phyloP scores from a whole-genome alignment of 2,113 vertebrate genomes.

The Pseudonaja textilis region DNA sequence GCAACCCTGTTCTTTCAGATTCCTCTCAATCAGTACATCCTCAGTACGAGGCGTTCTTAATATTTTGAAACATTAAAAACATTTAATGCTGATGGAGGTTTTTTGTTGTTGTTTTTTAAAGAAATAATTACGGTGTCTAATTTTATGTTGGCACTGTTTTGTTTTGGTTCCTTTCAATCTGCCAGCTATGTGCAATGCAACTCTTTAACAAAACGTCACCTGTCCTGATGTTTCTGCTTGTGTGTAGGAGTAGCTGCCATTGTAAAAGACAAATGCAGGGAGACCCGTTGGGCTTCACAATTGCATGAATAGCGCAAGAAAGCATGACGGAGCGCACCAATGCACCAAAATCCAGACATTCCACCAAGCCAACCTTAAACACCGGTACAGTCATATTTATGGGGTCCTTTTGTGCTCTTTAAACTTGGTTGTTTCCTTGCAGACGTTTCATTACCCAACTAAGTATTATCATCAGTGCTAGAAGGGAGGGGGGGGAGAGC shows the following conservation, averaged over 20 bases:
- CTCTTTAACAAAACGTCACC: neutral
- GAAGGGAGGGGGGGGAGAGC: neutral
- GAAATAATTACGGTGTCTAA: neutral
- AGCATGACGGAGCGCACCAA: neutral
- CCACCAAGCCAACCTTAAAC: neutral
- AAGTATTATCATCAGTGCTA: neutral
- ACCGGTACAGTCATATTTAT: neutral
- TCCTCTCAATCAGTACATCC: neutral
- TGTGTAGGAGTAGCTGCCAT: neutral
- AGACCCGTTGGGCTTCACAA: neutral
- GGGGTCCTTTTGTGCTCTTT: neutral
- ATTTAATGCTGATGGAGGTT: neutral
- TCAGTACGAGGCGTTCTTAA: neutral
- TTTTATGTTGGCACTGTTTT: neutral
- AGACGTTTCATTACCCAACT: neutral
- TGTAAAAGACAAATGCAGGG: neutral
- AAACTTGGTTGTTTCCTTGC: neutral
- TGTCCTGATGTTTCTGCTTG: neutral
- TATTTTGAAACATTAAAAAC: neutral
- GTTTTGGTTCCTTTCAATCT: neutral
- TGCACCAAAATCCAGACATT: neutral
- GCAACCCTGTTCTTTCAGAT: neutral
- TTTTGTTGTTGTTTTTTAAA: neutral
- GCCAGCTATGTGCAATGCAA: neutral
- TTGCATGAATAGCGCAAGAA: neutral